These are phyloP conservation scores for Conops quadrifasciatus DNA, from an alignment of 2,888 invertebrate genomes.

Conservation along the genomic window DNA sequence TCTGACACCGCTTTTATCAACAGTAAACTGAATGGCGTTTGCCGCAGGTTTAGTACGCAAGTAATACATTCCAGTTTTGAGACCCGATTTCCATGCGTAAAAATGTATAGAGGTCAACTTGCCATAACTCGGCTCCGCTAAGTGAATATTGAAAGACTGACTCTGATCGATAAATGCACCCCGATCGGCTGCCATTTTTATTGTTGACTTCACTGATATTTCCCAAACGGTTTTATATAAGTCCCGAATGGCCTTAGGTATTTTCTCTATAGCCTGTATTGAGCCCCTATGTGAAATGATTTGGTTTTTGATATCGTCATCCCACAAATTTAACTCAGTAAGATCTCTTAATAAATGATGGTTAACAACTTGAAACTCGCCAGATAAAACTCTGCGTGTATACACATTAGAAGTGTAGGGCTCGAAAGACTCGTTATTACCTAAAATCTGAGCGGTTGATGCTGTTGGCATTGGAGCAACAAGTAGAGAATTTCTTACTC, in stretches of 20 bases:
- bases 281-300: conserved; percentile 93
- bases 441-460: conserved; percentile 98
- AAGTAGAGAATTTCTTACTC: conserved; percentile 91
- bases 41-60: conserved; percentile 95
- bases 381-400: conserved; percentile 90
- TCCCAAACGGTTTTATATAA: conserved; percentile 99
- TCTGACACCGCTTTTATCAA: conserved; percentile 78
- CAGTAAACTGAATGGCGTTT: conserved; percentile 96
- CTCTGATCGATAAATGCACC: conserved; percentile 99
- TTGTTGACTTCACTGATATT: conserved; percentile 88
- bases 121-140: conserved; percentile 92
- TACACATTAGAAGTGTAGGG: conserved; percentile 99
- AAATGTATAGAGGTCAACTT: conserved; percentile 98
- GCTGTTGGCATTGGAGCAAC: conserved; percentile 99
- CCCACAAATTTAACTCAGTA: conserved; percentile 91
- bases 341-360: conserved; percentile 94
- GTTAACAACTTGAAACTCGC: conserved; percentile 96
- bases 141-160: conserved; percentile 97
- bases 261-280: conserved; percentile 84
- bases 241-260: conserved; percentile 84
- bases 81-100: conserved; percentile 94
- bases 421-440: conserved; percentile 98
- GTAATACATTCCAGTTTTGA: conserved; percentile 99
- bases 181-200: conserved; percentile 97
- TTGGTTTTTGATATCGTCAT: conserved; percentile 93